Percentiles rank a stretch among this genome's conserved stretches.
Conservation (phyloP, 2,113 vertebrate species). For the Microtus ochrogaster region DNA sequence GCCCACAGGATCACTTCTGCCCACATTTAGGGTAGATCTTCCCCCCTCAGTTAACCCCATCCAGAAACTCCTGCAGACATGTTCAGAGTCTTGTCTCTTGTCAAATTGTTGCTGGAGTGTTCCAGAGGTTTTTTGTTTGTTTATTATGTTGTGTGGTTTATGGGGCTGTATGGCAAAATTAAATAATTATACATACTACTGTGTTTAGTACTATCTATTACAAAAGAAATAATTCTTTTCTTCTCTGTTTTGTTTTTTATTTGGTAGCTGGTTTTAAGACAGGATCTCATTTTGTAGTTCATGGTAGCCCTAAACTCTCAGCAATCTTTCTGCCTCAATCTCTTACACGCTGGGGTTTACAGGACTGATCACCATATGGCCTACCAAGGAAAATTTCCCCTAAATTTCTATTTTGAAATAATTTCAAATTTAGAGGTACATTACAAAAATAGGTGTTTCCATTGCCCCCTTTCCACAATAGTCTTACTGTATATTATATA, state of each 20-base stretch:
- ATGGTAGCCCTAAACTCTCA: background rate
- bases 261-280: background rate
- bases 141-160: slow-evolving; percentile 6
- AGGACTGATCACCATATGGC: background rate
- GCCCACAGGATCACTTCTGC: background rate
- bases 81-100: too few relatives aligned
- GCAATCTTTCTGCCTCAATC: background rate
- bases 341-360: background rate
- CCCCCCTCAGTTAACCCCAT: background rate
- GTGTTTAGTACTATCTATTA: background rate
- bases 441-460: background rate
- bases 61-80: too few relatives aligned
- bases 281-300: background rate
- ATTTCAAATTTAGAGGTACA: background rate
- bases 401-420: background rate
- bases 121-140: background rate
- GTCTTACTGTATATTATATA: background rate
- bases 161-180: background rate
- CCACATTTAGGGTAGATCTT: background rate
- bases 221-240: background rate
- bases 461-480: too few relatives aligned
- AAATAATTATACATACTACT: background rate
- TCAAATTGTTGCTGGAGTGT: background rate
- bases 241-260: background rate
- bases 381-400: background rate